Percentiles rank a stretch among this genome's conserved stretches.
Evolutionary conservation across 1,140 invertebrate genomes (phyloP).

Genomic region (Gryon sp.): DNA sequence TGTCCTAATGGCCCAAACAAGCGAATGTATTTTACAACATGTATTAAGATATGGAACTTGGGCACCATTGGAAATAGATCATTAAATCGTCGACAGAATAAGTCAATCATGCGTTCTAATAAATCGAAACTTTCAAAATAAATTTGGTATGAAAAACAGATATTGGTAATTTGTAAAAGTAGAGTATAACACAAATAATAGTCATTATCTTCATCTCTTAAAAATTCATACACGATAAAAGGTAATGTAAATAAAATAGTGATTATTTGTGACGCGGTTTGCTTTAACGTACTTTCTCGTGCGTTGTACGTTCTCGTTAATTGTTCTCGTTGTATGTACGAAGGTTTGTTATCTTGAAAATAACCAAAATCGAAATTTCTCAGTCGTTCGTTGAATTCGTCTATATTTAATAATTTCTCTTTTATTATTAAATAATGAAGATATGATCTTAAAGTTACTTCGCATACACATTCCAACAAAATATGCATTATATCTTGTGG

Average conservation of each 20-base stretch:
- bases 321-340: too few relatives aligned
- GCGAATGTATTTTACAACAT: conserved; percentile 42
- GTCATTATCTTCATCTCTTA: not conserved
- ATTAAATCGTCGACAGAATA: conserved; percentile 29
- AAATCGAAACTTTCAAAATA: conserved; percentile 7
- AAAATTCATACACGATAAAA: too few relatives aligned
- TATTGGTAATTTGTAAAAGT: conserved; percentile 49
- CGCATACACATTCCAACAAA: too few relatives aligned
- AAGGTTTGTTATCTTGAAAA: conserved; percentile 27
- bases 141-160: conserved; percentile 51
- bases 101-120: conserved; percentile 42
- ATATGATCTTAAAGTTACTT: too few relatives aligned
- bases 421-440: too few relatives aligned
- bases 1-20: conserved; percentile 40
- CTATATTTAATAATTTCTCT: too few relatives aligned
- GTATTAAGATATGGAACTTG: conserved; percentile 57
- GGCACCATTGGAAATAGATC: conserved; percentile 52
- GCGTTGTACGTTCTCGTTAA: too few relatives aligned
- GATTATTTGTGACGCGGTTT: conserved; percentile 13
- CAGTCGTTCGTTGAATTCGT: too few relatives aligned
- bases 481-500: too few relatives aligned
- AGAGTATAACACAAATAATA: conserved; percentile 11
- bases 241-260: too few relatives aligned
- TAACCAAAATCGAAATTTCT: too few relatives aligned
- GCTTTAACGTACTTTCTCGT: not conserved